Percentiles rank a stretch among this genome's conserved stretches.
Conservation (phyloP, 2,888 invertebrate species). For the Silvanus unidentatus region DNA sequence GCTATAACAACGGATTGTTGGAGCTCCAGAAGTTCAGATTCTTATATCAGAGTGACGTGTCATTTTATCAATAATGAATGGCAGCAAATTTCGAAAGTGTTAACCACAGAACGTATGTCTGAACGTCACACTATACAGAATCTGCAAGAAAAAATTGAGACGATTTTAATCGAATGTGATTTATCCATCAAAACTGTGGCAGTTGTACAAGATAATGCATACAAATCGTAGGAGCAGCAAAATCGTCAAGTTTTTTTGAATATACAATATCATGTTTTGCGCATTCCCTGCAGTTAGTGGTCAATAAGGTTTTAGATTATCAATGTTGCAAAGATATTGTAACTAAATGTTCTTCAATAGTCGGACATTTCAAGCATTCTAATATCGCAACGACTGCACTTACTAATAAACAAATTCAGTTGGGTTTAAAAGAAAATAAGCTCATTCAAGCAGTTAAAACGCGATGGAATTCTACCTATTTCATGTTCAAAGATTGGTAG, state of each 20-base stretch:
- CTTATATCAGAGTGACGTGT: conserved; percentile 23
- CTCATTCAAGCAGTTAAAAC: conserved; percentile 18
- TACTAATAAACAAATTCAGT: conserved; percentile 11
- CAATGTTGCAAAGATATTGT: conserved; percentile 10
- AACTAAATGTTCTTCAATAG: conserved; percentile 19
- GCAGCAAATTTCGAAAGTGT: conserved; percentile 15
- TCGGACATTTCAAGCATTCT: conserved; percentile 25
- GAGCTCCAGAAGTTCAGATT: conserved; percentile 23
- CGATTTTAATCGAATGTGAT: conserved; percentile 20
- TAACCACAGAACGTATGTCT: conserved; percentile 20
- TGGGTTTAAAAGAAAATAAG: conserved; percentile 12
- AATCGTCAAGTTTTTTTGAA: conserved; percentile 9
- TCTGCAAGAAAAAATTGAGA: conserved; percentile 19
- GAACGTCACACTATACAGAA: conserved; percentile 21
- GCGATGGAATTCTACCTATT: conserved; percentile 20
- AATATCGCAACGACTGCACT: conserved; percentile 14
- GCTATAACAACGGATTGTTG: conserved; percentile 25
- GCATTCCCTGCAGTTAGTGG: conserved; percentile 24
- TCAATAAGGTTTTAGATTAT: conserved; percentile 21
- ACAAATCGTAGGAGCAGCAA: conserved; percentile 22
- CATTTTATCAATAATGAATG: conserved; percentile 21
- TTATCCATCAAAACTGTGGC: conserved; percentile 19
- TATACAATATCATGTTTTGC: conserved; percentile 24
- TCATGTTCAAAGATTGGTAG: conserved; percentile 19
- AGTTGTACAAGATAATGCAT: conserved; percentile 27